phyloP scores from a whole-genome alignment of 1,140 invertebrate genomes.

The Neuroterus valhalla region DNA sequence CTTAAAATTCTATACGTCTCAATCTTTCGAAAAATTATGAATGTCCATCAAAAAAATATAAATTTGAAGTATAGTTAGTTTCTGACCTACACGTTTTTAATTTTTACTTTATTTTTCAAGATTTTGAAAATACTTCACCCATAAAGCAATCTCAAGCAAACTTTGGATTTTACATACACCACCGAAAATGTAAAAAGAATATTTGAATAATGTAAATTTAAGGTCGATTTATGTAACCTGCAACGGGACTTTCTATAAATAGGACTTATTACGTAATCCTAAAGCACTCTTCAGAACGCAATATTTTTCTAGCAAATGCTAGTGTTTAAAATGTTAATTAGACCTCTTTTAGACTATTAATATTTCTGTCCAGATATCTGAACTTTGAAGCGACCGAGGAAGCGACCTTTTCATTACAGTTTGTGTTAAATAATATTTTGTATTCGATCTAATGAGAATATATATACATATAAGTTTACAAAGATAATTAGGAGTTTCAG shows the following conservation, averaged over 20 bases:
- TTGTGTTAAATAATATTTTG: no score
- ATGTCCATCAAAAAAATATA: background rate
- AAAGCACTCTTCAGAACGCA: constrained; percentile 2
- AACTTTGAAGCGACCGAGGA: no score
- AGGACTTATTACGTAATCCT: constrained; percentile 6
- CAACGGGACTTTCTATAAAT: constrained; percentile 23
- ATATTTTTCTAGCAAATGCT: background rate
- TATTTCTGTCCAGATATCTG: no score
- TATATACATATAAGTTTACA: no score
- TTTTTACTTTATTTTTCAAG: background rate
- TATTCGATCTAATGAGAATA: no score
- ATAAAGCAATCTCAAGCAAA: background rate
- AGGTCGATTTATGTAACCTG: constrained; percentile 27
- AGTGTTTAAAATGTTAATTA: constrained; percentile 10
- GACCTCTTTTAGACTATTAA: background rate
- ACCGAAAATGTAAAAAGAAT: constrained; percentile 11
- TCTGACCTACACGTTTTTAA: background rate
- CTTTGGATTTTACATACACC: background rate
- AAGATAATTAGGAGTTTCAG: no score
- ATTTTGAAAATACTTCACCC: background rate
- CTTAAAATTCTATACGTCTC: background rate
- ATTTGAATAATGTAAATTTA: constrained; percentile 29
- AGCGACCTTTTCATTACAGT: no score
- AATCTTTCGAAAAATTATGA: background rate
- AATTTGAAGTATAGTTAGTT: no score